Conservation (phyloP, 2,797 vertebrate species). For the Molossus molossus region DNA sequence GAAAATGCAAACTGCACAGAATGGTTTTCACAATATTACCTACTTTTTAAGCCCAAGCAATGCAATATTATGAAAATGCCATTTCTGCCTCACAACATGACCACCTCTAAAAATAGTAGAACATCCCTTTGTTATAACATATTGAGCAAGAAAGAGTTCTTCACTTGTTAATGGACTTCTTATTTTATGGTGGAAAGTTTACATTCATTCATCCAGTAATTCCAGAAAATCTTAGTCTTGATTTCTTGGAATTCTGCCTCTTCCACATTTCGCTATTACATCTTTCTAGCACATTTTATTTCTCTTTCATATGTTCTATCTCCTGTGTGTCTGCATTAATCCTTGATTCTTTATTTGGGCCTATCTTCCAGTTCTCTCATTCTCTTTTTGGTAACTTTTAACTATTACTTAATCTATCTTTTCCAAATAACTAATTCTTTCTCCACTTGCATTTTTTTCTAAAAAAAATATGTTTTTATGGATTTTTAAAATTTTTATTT, state of each 20-base stretch:
- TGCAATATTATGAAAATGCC: background rate
- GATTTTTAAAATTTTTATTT: no score
- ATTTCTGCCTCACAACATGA: background rate
- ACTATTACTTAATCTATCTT: background rate
- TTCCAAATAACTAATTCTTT: constrained; percentile 57
- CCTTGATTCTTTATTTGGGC: constrained; percentile 1
- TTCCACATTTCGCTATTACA: background rate
- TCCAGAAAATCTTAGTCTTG: background rate
- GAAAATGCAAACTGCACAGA: constrained; percentile 3
- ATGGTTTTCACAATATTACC: background rate
- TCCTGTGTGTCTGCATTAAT: background rate
- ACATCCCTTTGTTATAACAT: background rate
- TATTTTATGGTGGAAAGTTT: constrained; percentile 25
- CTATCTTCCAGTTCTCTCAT: background rate
- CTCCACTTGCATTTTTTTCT: background rate
- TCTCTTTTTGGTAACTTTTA: constrained; percentile 20
- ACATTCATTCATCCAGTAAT: background rate
- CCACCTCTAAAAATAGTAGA: background rate
- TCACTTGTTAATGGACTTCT: constrained; percentile 21
- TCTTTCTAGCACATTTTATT: background rate
- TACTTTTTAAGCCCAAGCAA: background rate
- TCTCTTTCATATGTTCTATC: background rate
- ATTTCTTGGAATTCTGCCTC: background rate
- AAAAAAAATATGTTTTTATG: background rate
- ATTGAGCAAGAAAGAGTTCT: background rate